Conservation (phyloP, 2,797 vertebrate genomes). For the Spatula versicolor region DNA sequence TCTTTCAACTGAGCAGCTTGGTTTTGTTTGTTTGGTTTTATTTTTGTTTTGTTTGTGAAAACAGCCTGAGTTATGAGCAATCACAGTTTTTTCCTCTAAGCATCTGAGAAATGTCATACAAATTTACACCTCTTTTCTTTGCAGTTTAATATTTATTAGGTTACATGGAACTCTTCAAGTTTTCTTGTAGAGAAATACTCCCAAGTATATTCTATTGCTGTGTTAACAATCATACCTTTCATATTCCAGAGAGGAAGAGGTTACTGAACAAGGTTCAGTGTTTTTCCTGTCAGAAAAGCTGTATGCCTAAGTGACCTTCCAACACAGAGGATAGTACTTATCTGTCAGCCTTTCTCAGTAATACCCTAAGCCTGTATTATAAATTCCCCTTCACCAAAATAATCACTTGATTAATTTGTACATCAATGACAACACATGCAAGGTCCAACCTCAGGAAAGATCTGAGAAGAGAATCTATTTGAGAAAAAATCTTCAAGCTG, state of each 20-base stretch:
- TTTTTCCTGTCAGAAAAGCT: slow-evolving; percentile 23
- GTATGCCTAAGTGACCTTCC: slow-evolving; percentile 51
- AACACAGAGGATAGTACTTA: slow-evolving; percentile 50
- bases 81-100: not conserved
- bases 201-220: not conserved
- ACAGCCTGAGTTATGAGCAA: not conserved
- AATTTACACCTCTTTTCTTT: not conserved
- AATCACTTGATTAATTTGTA: slow-evolving; percentile 61
- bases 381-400: slow-evolving; percentile 40
- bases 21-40: not conserved
- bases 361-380: slow-evolving; percentile 59
- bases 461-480: not conserved
- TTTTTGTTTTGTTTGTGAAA: not conserved
- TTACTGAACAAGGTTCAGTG: not conserved
- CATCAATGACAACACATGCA: slow-evolving; percentile 10
- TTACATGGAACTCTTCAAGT: not conserved
- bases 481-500: not conserved
- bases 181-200: not conserved
- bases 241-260: not conserved
- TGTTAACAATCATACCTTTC: not conserved
- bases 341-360: slow-evolving; percentile 36
- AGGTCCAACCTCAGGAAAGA: not conserved
- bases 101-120: not conserved
- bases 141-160: not conserved
- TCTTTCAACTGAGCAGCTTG: not conserved